These are phyloP conservation scores for Limnodromus scolopaceus DNA, from an alignment of 2,797 vertebrate species.

Conservation along the genomic window DNA sequence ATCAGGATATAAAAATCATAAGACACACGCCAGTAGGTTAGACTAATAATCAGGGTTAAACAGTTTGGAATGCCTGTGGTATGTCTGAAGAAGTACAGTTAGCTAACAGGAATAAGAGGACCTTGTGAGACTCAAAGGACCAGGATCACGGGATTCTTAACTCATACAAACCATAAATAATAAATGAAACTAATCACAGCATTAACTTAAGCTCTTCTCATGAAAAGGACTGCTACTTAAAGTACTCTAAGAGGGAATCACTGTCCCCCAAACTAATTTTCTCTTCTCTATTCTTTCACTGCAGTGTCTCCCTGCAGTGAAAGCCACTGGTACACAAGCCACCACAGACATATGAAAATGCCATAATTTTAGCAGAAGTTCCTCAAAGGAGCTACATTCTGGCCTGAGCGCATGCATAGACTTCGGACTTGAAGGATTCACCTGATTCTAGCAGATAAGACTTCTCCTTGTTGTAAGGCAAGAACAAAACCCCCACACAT, in stretches of 20 bases:
- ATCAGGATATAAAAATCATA: neutral
- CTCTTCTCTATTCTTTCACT: neutral
- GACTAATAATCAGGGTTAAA: slow-evolving; percentile 29
- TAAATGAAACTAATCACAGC: neutral
- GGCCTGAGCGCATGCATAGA: neutral
- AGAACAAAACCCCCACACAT: neutral
- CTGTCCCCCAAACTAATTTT: neutral
- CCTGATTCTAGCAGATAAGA: neutral
- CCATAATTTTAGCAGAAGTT: neutral
- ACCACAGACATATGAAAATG: neutral
- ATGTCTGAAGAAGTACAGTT: neutral
- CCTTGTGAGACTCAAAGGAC: neutral
- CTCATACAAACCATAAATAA: slow-evolving; percentile 42
- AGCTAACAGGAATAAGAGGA: neutral
- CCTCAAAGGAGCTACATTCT: neutral
- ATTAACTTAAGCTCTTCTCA: neutral
- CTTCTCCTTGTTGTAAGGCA: neutral
- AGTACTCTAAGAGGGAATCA: neutral
- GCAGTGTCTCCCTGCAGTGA: neutral
- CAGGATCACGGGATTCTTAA: slow-evolving; percentile 36
- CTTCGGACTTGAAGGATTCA: neutral
- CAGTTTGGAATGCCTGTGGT: slow-evolving; percentile 17
- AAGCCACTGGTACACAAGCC: neutral
- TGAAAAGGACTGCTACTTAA: neutral
- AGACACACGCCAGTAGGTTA: neutral